phyloP scores from a whole-genome alignment of 2,797 vertebrate species.

The Percopsis omiscomaycus region DNA sequence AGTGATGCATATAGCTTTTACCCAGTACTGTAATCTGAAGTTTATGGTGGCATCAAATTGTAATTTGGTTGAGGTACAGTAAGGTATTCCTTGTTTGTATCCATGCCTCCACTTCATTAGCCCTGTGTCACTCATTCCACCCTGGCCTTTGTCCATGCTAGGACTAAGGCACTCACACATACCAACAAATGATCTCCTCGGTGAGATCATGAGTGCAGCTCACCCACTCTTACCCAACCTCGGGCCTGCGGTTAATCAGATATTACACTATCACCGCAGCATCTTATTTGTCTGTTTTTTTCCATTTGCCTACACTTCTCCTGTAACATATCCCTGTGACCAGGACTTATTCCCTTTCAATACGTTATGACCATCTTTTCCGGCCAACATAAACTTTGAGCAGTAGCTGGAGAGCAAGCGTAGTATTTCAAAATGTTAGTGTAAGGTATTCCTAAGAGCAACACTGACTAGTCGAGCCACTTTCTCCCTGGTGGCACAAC shows the following conservation, averaged over 20 bases:
- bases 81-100: background rate
- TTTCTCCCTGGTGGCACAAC: slow-evolving; percentile 30
- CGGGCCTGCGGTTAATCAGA: slow-evolving; percentile 11
- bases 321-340: slow-evolving; percentile 8
- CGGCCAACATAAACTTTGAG: slow-evolving; percentile 58
- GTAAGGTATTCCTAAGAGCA: slow-evolving; percentile 58
- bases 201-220: slow-evolving; percentile 8
- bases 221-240: slow-evolving; percentile 9
- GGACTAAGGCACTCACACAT: slow-evolving; percentile 7
- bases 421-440: slow-evolving; percentile 69
- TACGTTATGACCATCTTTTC: slow-evolving; percentile 52
- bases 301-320: background rate
- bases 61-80: slow-evolving; percentile 15
- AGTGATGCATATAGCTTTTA: slow-evolving; percentile 10
- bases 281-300: slow-evolving; percentile 8
- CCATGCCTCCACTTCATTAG: slow-evolving; percentile 8
- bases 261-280: slow-evolving; percentile 21
- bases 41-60: slow-evolving; percentile 13
- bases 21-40: slow-evolving; percentile 20
- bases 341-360: slow-evolving; percentile 44
- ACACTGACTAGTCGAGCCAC: slow-evolving; percentile 41
- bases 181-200: slow-evolving; percentile 14
- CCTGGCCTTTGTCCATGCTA: slow-evolving; percentile 15
- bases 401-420: slow-evolving; percentile 63
- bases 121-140: slow-evolving; percentile 12